Percentiles rank a stretch among this genome's conserved stretches.
Conservation (phyloP, 2,113 vertebrate genomes). For the Thalassarche chlororhynchos region DNA sequence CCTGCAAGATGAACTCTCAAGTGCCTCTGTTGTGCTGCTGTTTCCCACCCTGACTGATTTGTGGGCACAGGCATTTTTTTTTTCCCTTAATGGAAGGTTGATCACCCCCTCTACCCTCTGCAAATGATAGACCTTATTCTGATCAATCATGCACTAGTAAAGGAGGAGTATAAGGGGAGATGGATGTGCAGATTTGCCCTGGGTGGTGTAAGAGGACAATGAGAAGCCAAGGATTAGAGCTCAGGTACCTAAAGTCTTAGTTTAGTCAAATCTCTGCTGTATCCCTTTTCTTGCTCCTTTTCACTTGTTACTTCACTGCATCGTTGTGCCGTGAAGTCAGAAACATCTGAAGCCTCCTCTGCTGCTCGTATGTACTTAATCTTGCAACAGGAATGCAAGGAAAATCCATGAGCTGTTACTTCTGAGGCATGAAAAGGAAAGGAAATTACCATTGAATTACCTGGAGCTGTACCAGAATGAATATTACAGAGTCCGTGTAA, state of each 20-base stretch:
- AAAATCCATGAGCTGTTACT: background rate
- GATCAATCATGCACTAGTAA: rapidly evolving
- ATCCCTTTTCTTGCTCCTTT: background rate
- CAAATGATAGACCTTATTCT: background rate
- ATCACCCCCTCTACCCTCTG: background rate
- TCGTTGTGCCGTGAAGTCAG: rapidly evolving
- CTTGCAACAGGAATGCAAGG: background rate
- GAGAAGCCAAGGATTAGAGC: background rate
- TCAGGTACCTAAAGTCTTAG: background rate
- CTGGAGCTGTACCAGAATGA: background rate
- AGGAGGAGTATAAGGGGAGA: background rate
- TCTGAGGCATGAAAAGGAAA: background rate
- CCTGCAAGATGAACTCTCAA: background rate
- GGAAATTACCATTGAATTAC: background rate
- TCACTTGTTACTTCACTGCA: background rate
- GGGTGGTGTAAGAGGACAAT: background rate
- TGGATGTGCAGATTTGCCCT: background rate
- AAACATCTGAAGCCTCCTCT: background rate
- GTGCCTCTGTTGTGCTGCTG: background rate
- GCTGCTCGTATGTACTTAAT: background rate
- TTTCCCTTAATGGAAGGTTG: background rate
- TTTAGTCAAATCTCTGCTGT: background rate
- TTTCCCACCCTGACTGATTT: background rate
- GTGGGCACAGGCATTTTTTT: rapidly evolving
- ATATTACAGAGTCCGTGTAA: background rate